Evolutionary conservation across 2,888 invertebrate species (phyloP).

Genomic region (Megaustenia siamemsis): DNA sequence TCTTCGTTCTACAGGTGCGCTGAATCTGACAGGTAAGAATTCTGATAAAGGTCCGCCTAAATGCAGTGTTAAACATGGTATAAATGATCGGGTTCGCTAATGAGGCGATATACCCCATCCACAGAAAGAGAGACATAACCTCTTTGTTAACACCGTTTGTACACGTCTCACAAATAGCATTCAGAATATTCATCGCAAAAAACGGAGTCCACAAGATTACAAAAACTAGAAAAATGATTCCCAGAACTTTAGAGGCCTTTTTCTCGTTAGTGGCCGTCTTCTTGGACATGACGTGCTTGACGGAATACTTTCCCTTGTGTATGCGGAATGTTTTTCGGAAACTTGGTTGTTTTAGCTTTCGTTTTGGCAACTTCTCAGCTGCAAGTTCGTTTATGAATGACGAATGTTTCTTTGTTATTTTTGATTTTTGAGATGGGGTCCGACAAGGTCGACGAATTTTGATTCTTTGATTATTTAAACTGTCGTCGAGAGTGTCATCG

Average conservation of each 20-base stretch:
- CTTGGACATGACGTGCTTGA: conserved; percentile 66
- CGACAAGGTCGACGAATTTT: conserved; percentile 40
- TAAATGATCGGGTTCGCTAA: conserved; percentile 80
- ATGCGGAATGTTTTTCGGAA: conserved; percentile 59
- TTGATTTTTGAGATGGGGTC: background rate
- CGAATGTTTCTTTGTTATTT: conserved; percentile 1
- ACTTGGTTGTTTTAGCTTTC: conserved; percentile 48
- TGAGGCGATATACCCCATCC: conserved; percentile 79
- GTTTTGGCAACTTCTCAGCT: background rate
- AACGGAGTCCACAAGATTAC: conserved; percentile 79
- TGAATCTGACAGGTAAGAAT: conserved; percentile 74
- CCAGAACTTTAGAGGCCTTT: conserved; percentile 79
- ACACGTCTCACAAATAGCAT: conserved; percentile 72
- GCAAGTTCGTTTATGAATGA: background rate
- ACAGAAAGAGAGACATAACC: conserved; percentile 75
- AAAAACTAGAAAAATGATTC: conserved; percentile 79
- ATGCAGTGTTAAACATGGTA: conserved; percentile 80
- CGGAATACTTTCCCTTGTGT: conserved; percentile 42
- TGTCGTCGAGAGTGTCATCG: conserved; percentile 55
- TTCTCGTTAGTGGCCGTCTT: conserved; percentile 76
- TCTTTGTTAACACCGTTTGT: conserved; percentile 67
- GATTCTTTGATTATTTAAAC: background rate
- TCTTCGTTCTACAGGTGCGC: conserved; percentile 56
- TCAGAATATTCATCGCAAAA: conserved; percentile 76
- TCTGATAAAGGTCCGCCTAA: conserved; percentile 75